Conservation (phyloP, 2,888 invertebrate genomes). For the Clepsis dumicolana region DNA sequence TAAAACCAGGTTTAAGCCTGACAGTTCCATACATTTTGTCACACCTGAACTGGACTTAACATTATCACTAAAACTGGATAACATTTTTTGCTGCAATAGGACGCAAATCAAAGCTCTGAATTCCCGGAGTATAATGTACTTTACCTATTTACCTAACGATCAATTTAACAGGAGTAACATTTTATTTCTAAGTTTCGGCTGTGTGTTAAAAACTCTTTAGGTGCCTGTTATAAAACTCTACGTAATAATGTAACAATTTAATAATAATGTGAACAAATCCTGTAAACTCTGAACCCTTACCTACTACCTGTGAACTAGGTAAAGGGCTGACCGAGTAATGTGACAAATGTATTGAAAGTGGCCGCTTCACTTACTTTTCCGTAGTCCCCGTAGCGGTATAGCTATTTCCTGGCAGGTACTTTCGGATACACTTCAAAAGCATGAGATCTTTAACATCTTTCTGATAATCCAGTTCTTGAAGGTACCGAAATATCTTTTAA, state of each 20-base stretch:
- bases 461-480: too few species aligned
- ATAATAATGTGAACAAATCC: not conserved
- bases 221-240: not conserved
- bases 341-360: conserved; percentile 1
- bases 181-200: not conserved
- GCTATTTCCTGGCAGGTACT: not conserved
- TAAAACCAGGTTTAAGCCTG: too few species aligned
- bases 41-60: too few species aligned
- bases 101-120: not conserved
- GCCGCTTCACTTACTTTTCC: not conserved
- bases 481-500: too few species aligned
- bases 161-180: not conserved
- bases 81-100: too few species aligned
- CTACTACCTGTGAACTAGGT: not conserved
- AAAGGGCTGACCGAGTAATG: not conserved
- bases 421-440: not conserved
- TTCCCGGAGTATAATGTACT: too few species aligned
- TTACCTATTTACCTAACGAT: not conserved
- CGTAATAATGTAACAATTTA: not conserved
- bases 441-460: not conserved
- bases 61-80: too few species aligned
- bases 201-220: not conserved
- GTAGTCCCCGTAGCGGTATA: not conserved
- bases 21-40: too few species aligned
- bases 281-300: not conserved